phyloP scores from a whole-genome alignment of 2,113 vertebrate species.

The Poeciliopsis prolifica region DNA sequence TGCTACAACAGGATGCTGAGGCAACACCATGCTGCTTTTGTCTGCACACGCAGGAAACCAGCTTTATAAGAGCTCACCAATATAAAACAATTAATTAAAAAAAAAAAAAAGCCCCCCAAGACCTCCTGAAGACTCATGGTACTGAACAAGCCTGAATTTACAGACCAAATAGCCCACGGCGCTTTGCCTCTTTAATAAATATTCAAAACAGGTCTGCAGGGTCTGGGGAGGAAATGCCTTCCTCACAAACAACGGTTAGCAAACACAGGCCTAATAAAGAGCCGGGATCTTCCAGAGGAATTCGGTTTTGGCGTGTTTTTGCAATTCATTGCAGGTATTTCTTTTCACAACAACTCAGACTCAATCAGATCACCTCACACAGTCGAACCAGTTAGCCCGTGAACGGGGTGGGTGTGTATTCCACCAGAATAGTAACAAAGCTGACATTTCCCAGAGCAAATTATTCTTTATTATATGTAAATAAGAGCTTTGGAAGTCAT shows the following conservation, averaged over 20 bases:
- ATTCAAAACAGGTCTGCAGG: not conserved
- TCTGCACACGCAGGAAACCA: constrained; percentile 7
- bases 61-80: constrained; percentile 18
- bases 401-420: constrained; percentile 20
- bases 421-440: constrained; percentile 23
- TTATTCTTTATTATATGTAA: constrained; percentile 1
- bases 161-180: not conserved
- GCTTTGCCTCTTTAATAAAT: not conserved
- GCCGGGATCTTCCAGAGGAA: constrained; percentile 19
- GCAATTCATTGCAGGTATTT: not conserved
- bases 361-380: not conserved
- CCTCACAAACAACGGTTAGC: constrained; percentile 30
- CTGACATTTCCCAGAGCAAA: constrained; percentile 12
- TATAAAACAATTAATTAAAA: constrained; percentile 4
- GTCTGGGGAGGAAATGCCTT: constrained; percentile 34
- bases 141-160: not conserved
- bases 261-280: constrained; percentile 15
- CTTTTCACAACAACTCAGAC: not conserved
- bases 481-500: not conserved
- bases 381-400: constrained; percentile 13
- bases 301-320: not conserved
- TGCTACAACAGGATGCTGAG: not conserved
- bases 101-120: not conserved
- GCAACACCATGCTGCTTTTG: constrained; percentile 35
- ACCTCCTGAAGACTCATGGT: not conserved